phyloP scores from a whole-genome alignment of 2,888 invertebrate species.

The Aporophyla lueneburgensis region DNA sequence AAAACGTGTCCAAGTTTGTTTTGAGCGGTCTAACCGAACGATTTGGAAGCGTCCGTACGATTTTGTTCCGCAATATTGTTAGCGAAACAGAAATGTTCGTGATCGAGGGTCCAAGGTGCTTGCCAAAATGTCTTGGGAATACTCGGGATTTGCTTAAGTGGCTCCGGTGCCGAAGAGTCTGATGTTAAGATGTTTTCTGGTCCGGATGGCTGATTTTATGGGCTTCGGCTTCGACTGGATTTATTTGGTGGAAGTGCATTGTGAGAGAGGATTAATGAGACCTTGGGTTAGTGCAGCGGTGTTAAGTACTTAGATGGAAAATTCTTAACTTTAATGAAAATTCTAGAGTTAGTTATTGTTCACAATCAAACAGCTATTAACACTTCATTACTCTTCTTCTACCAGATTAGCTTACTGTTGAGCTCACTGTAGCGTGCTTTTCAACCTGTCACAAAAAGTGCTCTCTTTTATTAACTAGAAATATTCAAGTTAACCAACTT shows the following conservation, averaged over 20 bases:
- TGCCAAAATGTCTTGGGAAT: conserved; percentile 60
- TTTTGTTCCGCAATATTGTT: conserved; percentile 70
- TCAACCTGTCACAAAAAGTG: neutral
- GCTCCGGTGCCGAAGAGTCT: conserved; percentile 62
- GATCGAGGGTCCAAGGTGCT: conserved; percentile 47
- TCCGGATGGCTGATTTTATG: conserved; percentile 52
- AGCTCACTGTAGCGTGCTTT: neutral
- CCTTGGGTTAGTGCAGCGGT: neutral
- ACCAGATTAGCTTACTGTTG: neutral
- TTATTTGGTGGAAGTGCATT: conserved; percentile 36
- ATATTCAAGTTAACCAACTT: too few relatives aligned
- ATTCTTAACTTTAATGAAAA: neutral
- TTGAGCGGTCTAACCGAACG: conserved; percentile 67
- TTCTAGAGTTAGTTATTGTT: too few relatives aligned
- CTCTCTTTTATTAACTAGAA: neutral
- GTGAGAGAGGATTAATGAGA: conserved; percentile 15
- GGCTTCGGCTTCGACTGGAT: conserved; percentile 12
- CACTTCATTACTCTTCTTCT: neutral
- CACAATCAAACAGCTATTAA: neutral
- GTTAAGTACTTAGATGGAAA: neutral
- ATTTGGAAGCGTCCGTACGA: conserved; percentile 72
- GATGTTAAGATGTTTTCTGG: conserved; percentile 46
- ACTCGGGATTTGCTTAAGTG: conserved; percentile 55
- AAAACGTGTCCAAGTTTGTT: conserved; percentile 84
- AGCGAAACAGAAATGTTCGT: conserved; percentile 62